These are phyloP conservation scores for Clytia hemisphaerica DNA, from an alignment of 30 jellyfish, hydroid and myxozoan species.

Conservation along the genomic window DNA sequence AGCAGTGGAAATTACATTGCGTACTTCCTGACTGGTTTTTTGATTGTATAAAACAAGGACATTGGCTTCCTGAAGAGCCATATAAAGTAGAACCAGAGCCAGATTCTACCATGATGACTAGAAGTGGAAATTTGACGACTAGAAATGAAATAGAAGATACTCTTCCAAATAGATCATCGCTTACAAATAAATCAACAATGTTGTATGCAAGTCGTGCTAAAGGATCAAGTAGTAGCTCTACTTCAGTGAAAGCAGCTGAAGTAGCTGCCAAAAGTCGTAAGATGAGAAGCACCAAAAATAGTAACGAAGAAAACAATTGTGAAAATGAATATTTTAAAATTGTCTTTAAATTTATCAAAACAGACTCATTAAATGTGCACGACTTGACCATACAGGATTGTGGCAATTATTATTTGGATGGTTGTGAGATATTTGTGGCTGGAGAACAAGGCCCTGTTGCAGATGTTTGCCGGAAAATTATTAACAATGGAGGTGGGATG, in stretches of 20 bases:
- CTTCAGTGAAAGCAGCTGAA: conserved; percentile 68
- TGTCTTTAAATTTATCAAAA: conserved; percentile 3
- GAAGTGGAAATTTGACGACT: conserved; percentile 28
- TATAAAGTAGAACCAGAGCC: conserved; percentile 58
- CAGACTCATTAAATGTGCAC: background rate
- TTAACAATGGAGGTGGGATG: conserved; percentile 82
- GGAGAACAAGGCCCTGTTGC: conserved; percentile 32
- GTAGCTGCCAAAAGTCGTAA: conserved; percentile 58
- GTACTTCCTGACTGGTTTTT: conserved; percentile 79
- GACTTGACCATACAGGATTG: background rate
- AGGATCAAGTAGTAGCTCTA: background rate
- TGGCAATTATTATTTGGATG: conserved; percentile 49
- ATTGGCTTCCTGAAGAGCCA: conserved; percentile 68
- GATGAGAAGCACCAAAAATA: background rate
- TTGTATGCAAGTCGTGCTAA: background rate
- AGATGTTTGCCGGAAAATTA: conserved; percentile 49
- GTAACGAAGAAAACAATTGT: background rate
- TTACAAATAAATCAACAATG: too few relatives aligned
- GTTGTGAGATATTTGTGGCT: conserved; percentile 59
- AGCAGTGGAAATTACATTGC: conserved; percentile 92
- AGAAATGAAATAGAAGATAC: conserved; percentile 16
- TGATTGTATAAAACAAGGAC: conserved; percentile 68
- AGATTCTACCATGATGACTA: conserved; percentile 36
- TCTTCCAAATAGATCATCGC: too few relatives aligned
- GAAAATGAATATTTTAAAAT: too few relatives aligned